Evolutionary conservation across 2,888 invertebrate genomes (phyloP).

Genomic region (Oscheius sp.): DNA sequence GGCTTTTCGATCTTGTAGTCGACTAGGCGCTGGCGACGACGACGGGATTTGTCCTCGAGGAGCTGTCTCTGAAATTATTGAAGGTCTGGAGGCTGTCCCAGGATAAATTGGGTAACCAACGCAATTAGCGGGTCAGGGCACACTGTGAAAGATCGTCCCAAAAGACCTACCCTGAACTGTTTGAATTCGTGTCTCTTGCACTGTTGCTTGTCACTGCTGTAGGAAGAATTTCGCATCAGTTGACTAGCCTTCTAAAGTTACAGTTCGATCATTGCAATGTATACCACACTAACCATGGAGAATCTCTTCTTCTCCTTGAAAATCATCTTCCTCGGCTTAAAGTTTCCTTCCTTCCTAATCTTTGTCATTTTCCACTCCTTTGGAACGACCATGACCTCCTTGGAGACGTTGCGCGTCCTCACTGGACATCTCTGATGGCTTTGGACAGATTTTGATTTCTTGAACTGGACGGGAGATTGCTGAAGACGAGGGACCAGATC

Average conservation of each 20-base stretch:
- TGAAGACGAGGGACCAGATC: background rate
- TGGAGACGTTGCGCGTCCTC: background rate
- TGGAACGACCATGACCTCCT: conserved; percentile 2
- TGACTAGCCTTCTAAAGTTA: conserved; percentile 19
- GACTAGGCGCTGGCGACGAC: conserved; percentile 8
- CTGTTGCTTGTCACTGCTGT: background rate
- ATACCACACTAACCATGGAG: conserved; percentile 1
- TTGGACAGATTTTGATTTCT: background rate
- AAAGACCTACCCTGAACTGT: conserved; percentile 8
- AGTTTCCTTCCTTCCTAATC: background rate
- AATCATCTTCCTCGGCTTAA: conserved; percentile 13
- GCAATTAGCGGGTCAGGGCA: no score
- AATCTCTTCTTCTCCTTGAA: conserved; percentile 12
- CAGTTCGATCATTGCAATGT: background rate
- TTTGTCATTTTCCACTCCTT: conserved; percentile 4
- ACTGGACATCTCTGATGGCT: background rate
- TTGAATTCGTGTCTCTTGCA: conserved; percentile 18
- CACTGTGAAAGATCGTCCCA: no score
- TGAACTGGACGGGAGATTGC: background rate
- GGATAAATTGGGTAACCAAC: background rate
- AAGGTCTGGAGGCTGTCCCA: background rate
- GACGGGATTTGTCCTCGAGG: conserved; percentile 17
- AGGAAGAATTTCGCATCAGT: conserved; percentile 19
- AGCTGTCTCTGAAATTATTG: conserved; percentile 1
- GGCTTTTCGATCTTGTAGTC: conserved; percentile 32